These are phyloP conservation scores for Zelleria hepariella DNA, from an alignment of 2,888 invertebrate genomes.

Conservation along the genomic window DNA sequence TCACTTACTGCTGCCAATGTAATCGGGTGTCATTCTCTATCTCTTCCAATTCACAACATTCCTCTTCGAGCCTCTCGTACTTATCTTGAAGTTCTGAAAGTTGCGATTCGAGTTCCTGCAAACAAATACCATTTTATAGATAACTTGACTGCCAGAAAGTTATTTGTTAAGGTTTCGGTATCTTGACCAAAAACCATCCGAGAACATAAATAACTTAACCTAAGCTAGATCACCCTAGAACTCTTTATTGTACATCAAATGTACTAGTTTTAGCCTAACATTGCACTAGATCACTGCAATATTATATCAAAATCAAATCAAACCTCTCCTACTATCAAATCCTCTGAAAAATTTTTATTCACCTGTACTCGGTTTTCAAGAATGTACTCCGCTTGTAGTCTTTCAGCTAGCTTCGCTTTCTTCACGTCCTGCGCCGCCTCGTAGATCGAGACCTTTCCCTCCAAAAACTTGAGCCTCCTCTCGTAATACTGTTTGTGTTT, in stretches of 20 bases:
- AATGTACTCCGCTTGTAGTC: conserved; percentile 74
- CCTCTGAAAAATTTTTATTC: conserved; percentile 11
- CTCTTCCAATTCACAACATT: conserved; percentile 81
- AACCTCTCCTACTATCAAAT: too few relatives aligned
- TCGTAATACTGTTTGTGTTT: conserved; percentile 77
- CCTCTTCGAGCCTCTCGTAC: conserved; percentile 77
- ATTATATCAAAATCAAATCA: too few relatives aligned
- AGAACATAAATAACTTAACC: too few relatives aligned
- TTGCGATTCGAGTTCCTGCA: conserved; percentile 64
- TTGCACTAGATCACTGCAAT: too few relatives aligned
- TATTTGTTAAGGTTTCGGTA: too few relatives aligned
- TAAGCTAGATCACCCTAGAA: too few relatives aligned
- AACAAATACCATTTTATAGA: too few relatives aligned
- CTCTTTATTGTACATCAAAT: too few relatives aligned
- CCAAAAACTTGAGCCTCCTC: conserved; percentile 75
- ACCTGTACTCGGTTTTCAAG: conserved; percentile 66
- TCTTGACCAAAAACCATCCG: too few relatives aligned
- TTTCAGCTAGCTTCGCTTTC: conserved; percentile 72
- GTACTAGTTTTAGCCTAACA: too few relatives aligned
- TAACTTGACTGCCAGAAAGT: too few relatives aligned
- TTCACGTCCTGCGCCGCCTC: conserved; percentile 77
- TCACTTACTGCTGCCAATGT: conserved; percentile 70
- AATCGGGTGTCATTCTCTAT: conserved; percentile 81
- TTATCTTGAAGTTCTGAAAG: conserved; percentile 74
- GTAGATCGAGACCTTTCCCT: conserved; percentile 76